Evolutionary conservation across 2,113 vertebrate species (phyloP), one percentile per base, ranked within the genome.

Genomic region (Ciconia stormi): DNA sequence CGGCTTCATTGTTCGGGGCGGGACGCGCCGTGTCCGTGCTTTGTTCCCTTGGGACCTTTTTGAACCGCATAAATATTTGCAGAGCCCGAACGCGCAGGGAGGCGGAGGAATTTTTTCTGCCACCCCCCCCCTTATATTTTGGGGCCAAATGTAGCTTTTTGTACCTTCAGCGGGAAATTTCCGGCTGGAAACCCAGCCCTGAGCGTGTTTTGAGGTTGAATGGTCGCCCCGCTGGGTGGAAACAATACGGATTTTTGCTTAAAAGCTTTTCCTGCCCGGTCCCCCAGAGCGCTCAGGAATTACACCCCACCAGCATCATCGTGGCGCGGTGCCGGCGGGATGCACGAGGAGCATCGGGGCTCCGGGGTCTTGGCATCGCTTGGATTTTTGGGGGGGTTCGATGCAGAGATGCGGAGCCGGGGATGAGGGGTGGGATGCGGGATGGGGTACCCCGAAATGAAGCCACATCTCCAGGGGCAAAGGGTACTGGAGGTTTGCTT

Each of bases 171-270:
- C 84, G 65, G 95, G 91, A 92, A 82, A 87, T 88, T 96, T 93
- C 89, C 95, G 72, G 20, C 67, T 96, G 93, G 91, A 97, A 95
- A 89, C 96, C 96, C 96, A 87, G 53, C 96, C 96, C 95, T 77
- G 80, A 25, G 42, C 40, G 21, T 78, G 93, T 58, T 73, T 63
- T 6, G 88, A 49, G 56, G 53, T 10, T 92, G 80, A 94, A 95
- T 94, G 93, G 93, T 9, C 29, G 2, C 87, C 96, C 95, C 18
- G 91, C 96, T 72, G 95, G 4, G 71, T 56, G 71, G 16, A 71
- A 82, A 97, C 93, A 97, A 97, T 96, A 29, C 3, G 42, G 49
- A 34, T 42, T 71, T 42, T 25, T 38, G 91, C 82, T 96, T 89
- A 71, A 95, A 96, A 97, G 89, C 52, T 70, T 85, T 77, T 88